These are phyloP conservation scores for Bimastos eiseni DNA, from an alignment of 2,888 invertebrate species.

Conservation along the genomic window DNA sequence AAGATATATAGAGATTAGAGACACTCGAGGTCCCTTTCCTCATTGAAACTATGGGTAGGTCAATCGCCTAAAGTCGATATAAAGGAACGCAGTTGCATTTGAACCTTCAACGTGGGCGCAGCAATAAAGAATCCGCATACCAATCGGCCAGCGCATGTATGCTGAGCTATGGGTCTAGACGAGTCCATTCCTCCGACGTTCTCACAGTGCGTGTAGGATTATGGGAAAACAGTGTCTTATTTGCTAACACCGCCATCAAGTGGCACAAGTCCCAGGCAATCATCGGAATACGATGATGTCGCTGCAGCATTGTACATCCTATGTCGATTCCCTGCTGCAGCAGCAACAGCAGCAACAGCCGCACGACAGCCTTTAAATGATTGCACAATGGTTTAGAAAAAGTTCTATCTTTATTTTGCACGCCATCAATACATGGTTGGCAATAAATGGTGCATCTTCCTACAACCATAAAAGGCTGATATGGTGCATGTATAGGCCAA, in stretches of 20 bases:
- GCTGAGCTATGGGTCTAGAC: too few relatives aligned
- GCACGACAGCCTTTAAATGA: not conserved
- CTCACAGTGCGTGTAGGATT: not conserved
- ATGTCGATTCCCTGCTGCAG: not conserved
- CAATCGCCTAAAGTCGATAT: too few relatives aligned
- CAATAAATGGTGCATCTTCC: too few relatives aligned
- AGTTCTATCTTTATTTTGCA: not conserved
- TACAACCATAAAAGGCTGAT: not conserved
- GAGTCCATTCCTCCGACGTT: not conserved
- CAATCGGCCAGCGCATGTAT: not conserved
- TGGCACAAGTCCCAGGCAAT: slow-evolving; percentile 4
- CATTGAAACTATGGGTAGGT: too few relatives aligned
- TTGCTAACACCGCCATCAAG: slow-evolving; percentile 5
- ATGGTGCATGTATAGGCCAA: not conserved
- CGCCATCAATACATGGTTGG: not conserved
- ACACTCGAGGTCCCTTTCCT: too few relatives aligned
- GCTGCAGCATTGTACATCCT: not conserved
- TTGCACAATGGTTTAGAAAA: not conserved
- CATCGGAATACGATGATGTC: not conserved
- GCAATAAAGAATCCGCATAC: too few relatives aligned
- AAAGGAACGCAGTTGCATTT: too few relatives aligned
- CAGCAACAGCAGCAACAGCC: not conserved
- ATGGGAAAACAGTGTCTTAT: not conserved
- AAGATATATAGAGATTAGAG: not conserved
- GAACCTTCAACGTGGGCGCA: too few relatives aligned